Percentiles rank a stretch among this genome's conserved stretches.
Conservation (phyloP, 2,888 invertebrate genomes). For the Trichogramma evanescens region DNA sequence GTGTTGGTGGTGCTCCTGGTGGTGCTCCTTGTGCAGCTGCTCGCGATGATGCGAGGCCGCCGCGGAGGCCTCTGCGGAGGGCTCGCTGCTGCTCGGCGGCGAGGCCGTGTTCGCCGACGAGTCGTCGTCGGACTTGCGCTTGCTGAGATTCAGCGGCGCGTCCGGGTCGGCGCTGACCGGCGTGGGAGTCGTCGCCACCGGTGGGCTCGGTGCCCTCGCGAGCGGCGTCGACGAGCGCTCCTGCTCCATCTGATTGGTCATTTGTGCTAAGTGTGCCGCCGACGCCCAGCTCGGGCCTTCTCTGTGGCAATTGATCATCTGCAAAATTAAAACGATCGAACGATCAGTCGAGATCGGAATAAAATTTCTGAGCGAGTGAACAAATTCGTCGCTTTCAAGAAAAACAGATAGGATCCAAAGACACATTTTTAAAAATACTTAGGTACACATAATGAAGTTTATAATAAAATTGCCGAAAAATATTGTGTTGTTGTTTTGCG, state of each 20-base stretch:
- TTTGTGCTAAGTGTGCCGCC: constrained; percentile 67
- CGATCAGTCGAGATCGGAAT: too few species aligned
- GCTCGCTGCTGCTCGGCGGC: constrained; percentile 50
- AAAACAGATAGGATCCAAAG: neutral
- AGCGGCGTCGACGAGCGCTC: constrained; percentile 44
- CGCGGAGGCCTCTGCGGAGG: constrained; percentile 36
- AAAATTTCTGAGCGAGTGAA: too few species aligned
- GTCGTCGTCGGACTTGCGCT: constrained; percentile 62
- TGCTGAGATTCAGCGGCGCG: constrained; percentile 80
- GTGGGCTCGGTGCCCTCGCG: constrained; percentile 66
- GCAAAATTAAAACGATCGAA: constrained; percentile 14
- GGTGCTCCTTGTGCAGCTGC: constrained; percentile 17
- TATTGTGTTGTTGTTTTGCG: too few species aligned
- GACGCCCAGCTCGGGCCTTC: constrained; percentile 59
- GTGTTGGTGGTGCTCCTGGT: too few species aligned
- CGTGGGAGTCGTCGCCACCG: constrained; percentile 47
- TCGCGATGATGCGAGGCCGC: constrained; percentile 27
- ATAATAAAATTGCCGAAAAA: too few species aligned
- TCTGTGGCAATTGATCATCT: constrained; percentile 53
- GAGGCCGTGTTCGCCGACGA: constrained; percentile 47
- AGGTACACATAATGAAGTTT: too few species aligned
- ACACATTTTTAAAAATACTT: too few species aligned
- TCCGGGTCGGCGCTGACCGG: constrained; percentile 60
- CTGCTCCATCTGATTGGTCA: constrained; percentile 51
- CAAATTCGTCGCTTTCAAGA: neutral